These are phyloP conservation scores for Beris morrisii DNA, from an alignment of 2,888 invertebrate genomes.

Conservation along the genomic window DNA sequence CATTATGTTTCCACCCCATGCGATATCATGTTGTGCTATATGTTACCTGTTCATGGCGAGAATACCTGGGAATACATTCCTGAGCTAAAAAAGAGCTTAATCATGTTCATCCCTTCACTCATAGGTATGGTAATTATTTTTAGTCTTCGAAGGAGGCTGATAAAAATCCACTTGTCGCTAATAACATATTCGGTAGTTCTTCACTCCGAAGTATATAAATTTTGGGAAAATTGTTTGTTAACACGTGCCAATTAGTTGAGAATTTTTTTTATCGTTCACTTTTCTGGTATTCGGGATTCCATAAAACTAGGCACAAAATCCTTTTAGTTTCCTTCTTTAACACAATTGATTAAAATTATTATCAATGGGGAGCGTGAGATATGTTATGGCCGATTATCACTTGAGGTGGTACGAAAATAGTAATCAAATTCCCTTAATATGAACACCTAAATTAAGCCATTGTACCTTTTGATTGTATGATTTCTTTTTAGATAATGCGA, in stretches of 20 bases:
- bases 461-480: no score
- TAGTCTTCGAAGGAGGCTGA: constrained; percentile 22
- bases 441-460: no score
- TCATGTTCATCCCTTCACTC: constrained; percentile 30
- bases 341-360: not conserved
- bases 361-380: not conserved
- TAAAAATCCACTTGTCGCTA: constrained; percentile 23
- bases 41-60: not conserved
- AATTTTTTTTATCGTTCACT: constrained; percentile 6
- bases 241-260: constrained; percentile 22
- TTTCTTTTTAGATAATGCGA: no score
- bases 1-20: constrained; percentile 9
- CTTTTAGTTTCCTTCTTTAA: not conserved
- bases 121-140: constrained; percentile 28
- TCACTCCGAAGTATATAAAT: not conserved
- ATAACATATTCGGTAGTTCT: constrained; percentile 17
- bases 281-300: no score
- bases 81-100: constrained; percentile 22
- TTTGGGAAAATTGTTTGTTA: constrained; percentile 21
- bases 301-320: no score
- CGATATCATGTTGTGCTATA: not conserved
- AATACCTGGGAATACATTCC: not conserved
- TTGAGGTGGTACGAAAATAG: no score
- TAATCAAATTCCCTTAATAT: no score
- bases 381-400: not conserved